Percentiles rank a stretch among this genome's conserved stretches.
Evolutionary conservation across 2,888 invertebrate species (phyloP).

Genomic region (Parapristionchus giblindavisi): DNA sequence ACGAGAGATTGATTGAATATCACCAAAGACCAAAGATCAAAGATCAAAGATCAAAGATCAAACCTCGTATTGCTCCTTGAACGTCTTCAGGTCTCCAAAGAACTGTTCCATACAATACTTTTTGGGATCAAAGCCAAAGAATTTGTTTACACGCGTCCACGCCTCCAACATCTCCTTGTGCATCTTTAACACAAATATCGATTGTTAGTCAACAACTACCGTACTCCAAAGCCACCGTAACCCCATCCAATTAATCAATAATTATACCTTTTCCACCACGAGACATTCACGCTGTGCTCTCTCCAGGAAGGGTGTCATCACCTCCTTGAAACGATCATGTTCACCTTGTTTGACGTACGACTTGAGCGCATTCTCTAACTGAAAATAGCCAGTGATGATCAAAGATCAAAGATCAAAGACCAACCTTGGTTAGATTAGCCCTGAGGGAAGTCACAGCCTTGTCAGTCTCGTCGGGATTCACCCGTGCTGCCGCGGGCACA

Average conservation of each 20-base stretch:
- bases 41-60: too few relatives aligned
- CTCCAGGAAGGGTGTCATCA: conserved; percentile 84
- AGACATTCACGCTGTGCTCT: conserved; percentile 87
- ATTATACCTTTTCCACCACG: conserved; percentile 78
- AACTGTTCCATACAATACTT: conserved; percentile 96
- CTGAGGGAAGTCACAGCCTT: conserved; percentile 69
- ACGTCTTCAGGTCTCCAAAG: conserved; percentile 91
- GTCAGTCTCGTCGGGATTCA: conserved; percentile 72
- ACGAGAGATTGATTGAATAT: neutral
- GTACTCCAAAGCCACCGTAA: neutral
- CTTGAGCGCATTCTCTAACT: conserved; percentile 88
- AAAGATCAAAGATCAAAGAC: conserved; percentile 1
- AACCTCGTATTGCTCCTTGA: conserved; percentile 88
- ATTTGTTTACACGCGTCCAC: conserved; percentile 86
- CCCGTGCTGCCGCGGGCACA: conserved; percentile 83
- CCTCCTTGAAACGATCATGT: conserved; percentile 84
- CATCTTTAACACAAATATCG: too few relatives aligned
- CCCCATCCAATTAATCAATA: neutral
- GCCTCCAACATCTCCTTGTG: conserved; percentile 88
- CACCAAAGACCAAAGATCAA: too few relatives aligned
- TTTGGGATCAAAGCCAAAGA: conserved; percentile 87
- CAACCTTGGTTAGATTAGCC: conserved; percentile 48
- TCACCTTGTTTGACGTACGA: conserved; percentile 80
- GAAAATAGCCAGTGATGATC: conserved; percentile 68
- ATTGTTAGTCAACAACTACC: too few relatives aligned